Evolutionary conservation across 2,113 vertebrate genomes (phyloP).

Genomic region (Struthio camelus): DNA sequence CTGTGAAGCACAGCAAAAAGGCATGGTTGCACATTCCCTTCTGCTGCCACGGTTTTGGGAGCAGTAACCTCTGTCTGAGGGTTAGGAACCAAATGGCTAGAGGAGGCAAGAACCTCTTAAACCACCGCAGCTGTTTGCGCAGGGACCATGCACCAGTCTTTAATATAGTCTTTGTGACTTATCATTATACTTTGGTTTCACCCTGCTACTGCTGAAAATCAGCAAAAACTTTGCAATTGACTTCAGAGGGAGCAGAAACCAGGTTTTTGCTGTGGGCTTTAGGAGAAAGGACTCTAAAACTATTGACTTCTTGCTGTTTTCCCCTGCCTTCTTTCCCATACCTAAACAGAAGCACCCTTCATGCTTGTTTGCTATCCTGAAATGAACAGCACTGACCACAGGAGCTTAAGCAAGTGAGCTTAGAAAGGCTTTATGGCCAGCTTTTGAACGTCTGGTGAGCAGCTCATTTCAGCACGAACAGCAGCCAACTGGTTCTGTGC

Average conservation of each 20-base stretch:
- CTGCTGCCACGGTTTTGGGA: not conserved
- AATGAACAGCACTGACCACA: not conserved
- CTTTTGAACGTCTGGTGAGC: not conserved
- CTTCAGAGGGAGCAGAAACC: not conserved
- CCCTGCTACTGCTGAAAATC: not conserved
- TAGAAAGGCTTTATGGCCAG: conserved; percentile 30
- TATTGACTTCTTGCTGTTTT: not conserved
- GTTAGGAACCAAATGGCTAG: not conserved
- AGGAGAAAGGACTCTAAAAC: not conserved
- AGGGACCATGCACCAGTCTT: not conserved
- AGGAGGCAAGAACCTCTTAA: not conserved
- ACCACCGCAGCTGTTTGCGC: not conserved
- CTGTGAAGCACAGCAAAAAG: not conserved
- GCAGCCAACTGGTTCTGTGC: conserved; percentile 48
- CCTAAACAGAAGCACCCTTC: conserved; percentile 27
- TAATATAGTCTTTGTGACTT: not conserved
- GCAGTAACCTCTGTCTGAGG: not conserved
- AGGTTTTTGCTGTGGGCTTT: not conserved
- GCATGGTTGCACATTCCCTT: not conserved
- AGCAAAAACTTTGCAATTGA: not conserved
- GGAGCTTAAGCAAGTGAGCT: not conserved
- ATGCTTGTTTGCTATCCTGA: not conserved
- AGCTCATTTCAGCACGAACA: not conserved
- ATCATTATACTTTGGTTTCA: conserved; percentile 16
- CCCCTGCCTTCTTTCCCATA: not conserved